Percentiles rank a stretch among this genome's conserved stretches.
Evolutionary conservation across 2,113 vertebrate species (phyloP).

Genomic region (Seriola rivoliana): DNA sequence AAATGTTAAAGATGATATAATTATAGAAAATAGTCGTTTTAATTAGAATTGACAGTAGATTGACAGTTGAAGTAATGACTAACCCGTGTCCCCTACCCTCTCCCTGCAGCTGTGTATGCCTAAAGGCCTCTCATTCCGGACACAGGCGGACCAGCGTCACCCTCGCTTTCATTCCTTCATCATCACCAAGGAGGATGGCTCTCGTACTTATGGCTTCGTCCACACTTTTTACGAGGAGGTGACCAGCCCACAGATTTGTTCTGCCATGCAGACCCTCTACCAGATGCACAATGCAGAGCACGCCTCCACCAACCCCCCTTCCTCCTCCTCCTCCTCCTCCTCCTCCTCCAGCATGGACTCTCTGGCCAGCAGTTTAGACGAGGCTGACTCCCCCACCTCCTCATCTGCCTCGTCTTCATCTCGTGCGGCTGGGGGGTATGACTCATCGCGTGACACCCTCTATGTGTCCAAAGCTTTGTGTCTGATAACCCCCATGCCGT

Average conservation of each 20-base stretch:
- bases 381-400: conserved; percentile 83
- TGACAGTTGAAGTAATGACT: neutral
- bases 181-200: conserved; percentile 93
- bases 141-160: conserved; percentile 86
- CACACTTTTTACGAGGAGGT: conserved; percentile 95
- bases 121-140: conserved; percentile 93
- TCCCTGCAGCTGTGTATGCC: conserved; percentile 91
- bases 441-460: conserved; percentile 89
- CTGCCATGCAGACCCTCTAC: conserved; percentile 93
- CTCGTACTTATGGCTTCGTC: conserved; percentile 92
- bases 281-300: conserved; percentile 93
- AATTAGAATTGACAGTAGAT: neutral
- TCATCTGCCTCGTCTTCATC: conserved; percentile 70
- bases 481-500: conserved; percentile 92
- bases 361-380: conserved; percentile 90
- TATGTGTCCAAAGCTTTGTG: conserved; percentile 94
- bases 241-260: conserved; percentile 91
- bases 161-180: conserved; percentile 93
- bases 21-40: neutral
- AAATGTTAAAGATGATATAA: too few relatives aligned
- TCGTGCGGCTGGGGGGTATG: conserved; percentile 85
- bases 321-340: conserved; percentile 79
- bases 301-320: conserved; percentile 71
- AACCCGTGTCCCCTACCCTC: neutral
- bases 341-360: conserved; percentile 93